Conservation (phyloP, 2,113 vertebrate genomes). For the Tachuris rubrigastra region DNA sequence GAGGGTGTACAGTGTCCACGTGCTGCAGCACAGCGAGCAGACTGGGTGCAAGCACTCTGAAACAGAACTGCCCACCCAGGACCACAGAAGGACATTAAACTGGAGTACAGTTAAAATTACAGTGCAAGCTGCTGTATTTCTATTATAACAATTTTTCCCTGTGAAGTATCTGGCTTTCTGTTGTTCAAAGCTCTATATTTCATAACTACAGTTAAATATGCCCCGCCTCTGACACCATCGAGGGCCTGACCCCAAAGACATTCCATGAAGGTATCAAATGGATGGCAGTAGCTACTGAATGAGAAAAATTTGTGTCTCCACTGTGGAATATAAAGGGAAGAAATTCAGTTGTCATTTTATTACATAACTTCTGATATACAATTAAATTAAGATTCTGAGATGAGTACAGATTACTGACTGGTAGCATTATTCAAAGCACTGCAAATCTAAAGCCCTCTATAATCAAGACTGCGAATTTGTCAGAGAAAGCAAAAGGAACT, state of each 20-base stretch:
- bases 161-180: neutral
- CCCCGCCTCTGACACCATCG: neutral
- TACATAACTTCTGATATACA: neutral
- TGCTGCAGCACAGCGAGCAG: neutral
- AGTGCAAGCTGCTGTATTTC: neutral
- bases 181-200: neutral
- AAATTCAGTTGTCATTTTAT: neutral
- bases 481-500: neutral
- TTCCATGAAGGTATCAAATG: neutral
- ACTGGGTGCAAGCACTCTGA: neutral
- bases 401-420: neutral
- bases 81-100: neutral
- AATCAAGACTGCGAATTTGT: neutral
- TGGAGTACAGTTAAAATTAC: neutral
- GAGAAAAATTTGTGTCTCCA: neutral
- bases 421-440: neutral
- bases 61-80: neutral
- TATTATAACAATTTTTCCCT: neutral
- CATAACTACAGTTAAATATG: neutral
- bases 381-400: neutral
- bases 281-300: neutral
- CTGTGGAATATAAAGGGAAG: neutral
- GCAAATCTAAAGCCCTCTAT: neutral
- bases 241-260: neutral
- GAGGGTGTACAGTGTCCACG: neutral